These are phyloP conservation scores for Nettapus auritus DNA, from an alignment of 2,113 vertebrate species.

Conservation along the genomic window DNA sequence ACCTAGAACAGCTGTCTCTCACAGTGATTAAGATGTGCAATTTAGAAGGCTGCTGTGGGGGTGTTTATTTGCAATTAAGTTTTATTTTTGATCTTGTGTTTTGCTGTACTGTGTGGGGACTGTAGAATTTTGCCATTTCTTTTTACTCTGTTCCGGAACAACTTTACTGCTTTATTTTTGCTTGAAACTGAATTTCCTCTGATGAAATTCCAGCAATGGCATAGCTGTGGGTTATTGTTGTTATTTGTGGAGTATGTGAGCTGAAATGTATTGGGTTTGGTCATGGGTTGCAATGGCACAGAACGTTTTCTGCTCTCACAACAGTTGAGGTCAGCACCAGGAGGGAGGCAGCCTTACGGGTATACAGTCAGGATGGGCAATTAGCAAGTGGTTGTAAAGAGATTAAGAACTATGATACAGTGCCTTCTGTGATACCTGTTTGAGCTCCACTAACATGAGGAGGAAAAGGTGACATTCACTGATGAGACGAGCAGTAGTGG, in stretches of 20 bases:
- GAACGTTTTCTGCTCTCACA: not conserved
- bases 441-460: not conserved
- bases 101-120: not conserved
- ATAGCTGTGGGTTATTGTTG: not conserved
- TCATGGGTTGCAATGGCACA: not conserved
- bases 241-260: not conserved
- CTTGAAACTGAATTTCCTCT: slow-evolving; percentile 15
- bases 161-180: slow-evolving; percentile 10
- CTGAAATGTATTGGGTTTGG: not conserved
- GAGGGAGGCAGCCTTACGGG: not conserved
- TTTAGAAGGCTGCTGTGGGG: not conserved
- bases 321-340: not conserved
- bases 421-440: not conserved
- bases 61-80: not conserved
- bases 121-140: slow-evolving; percentile 10
- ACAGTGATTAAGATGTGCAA: not conserved
- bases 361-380: not conserved
- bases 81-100: not conserved
- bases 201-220: not conserved
- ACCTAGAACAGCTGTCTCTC: slow-evolving; percentile 23
- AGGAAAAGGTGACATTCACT: not conserved
- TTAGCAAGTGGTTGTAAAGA: not conserved
- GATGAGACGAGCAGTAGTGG: not conserved
- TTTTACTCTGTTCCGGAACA: slow-evolving; percentile 5
- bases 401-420: not conserved